Percentiles rank a stretch among this genome's conserved stretches.
These are phyloP conservation scores for Hexactinellida sp. DNA, from an alignment of 37 sponge, comb jelly and placozoan genomes.

Conservation along the genomic window DNA sequence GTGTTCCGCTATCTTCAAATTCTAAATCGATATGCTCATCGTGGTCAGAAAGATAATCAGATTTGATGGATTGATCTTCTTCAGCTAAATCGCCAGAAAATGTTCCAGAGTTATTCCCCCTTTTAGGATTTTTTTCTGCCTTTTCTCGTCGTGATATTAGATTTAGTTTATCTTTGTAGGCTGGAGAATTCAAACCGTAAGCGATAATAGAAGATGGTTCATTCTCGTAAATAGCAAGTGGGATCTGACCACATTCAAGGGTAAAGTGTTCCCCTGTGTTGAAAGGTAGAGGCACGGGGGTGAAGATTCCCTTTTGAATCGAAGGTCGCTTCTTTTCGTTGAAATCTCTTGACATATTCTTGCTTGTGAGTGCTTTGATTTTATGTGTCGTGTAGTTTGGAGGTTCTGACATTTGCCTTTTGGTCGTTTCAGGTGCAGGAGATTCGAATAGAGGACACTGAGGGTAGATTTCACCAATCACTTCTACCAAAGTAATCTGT, in stretches of 20 bases:
- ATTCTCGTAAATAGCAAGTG: slow-evolving; percentile 73
- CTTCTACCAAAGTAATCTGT: neutral
- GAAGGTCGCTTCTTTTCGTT: neutral
- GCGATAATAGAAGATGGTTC: slow-evolving; percentile 95
- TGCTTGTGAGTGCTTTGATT: neutral
- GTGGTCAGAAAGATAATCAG: neutral
- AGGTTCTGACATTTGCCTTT: neutral
- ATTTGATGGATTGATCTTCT: neutral
- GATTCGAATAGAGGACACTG: neutral
- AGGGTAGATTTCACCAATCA: neutral
- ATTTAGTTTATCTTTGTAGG: slow-evolving; percentile 46
- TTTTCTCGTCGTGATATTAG: neutral
- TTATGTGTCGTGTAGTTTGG: neutral
- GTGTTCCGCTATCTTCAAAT: slow-evolving; percentile 37
- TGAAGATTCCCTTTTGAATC: neutral
- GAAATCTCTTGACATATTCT: neutral
- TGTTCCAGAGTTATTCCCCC: neutral
- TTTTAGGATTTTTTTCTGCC: neutral
- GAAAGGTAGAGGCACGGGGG: neutral
- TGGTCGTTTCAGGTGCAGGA: neutral
- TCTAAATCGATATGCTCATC: slow-evolving; percentile 30
- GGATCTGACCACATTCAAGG: slow-evolving; percentile 21
- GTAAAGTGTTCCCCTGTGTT: neutral
- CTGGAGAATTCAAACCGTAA: slow-evolving; percentile 63
- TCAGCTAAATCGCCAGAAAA: neutral